These are phyloP conservation scores for Papilio demoleus DNA, from an alignment of 2,888 invertebrate species.

Conservation along the genomic window DNA sequence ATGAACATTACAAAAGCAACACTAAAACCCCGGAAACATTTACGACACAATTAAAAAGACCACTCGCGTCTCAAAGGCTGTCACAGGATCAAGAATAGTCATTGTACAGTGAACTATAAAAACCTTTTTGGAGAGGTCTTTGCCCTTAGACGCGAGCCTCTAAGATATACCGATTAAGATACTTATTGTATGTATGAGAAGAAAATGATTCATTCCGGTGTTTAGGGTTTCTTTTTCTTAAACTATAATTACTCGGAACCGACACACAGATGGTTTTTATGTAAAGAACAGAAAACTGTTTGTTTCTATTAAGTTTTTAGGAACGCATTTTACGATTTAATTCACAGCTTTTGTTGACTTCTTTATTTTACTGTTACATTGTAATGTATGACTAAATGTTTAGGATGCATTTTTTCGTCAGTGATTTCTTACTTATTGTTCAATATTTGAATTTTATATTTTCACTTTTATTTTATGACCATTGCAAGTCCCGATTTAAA, in stretches of 20 bases:
- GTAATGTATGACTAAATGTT: not conserved
- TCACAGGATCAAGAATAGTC: constrained; percentile 35
- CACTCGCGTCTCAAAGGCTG: constrained; percentile 31
- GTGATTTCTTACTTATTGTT: too few species aligned
- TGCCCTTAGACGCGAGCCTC: constrained; percentile 41
- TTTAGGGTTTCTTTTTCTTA: constrained; percentile 11
- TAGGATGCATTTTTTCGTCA: not conserved
- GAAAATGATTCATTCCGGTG: constrained; percentile 40
- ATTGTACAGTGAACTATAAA: constrained; percentile 35
- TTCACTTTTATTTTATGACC: not conserved
- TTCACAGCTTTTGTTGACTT: constrained; percentile 20
- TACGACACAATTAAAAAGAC: constrained; percentile 28
- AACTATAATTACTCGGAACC: constrained; percentile 31
- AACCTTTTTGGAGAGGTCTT: constrained; percentile 44
- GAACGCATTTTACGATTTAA: constrained; percentile 28
- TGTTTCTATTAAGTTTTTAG: constrained; percentile 36
- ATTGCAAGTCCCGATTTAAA: not conserved
- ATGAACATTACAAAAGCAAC: constrained; percentile 17
- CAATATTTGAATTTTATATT: not conserved
- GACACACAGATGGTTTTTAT: constrained; percentile 30
- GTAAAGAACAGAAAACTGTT: constrained; percentile 28
- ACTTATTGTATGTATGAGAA: constrained; percentile 43
- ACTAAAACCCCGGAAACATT: constrained; percentile 25
- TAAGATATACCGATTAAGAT: constrained; percentile 40
- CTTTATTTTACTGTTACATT: constrained; percentile 37